A percentile compares a stretch with the other conserved stretches of the same genome.
Evolutionary conservation across 2,797 vertebrate species (phyloP).

Genomic region (Odontamblyopus rebecca): DNA sequence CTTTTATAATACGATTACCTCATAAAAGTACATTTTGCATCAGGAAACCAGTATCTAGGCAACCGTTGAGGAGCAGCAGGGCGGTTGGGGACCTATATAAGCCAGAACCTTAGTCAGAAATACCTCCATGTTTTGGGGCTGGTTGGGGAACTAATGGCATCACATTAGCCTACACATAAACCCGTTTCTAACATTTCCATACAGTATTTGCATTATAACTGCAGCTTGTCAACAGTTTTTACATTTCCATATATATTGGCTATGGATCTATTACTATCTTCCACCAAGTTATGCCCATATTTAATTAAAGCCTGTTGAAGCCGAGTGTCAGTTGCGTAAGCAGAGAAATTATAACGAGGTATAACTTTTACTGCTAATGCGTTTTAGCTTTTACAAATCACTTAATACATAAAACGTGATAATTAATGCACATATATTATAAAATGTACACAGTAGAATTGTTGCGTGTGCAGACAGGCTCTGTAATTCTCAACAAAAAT

Average conservation of each 20-base stretch:
- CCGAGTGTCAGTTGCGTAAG: background rate
- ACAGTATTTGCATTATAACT: background rate
- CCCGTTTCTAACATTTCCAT: background rate
- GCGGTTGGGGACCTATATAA: too few relatives aligned
- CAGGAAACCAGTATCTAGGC: too few relatives aligned
- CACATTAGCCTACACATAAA: too few relatives aligned
- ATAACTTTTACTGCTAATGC: background rate
- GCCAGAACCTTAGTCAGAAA: too few relatives aligned
- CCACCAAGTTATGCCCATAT: background rate
- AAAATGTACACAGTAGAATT: background rate
- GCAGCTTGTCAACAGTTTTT: background rate
- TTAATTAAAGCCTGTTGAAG: background rate
- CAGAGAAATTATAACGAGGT: background rate
- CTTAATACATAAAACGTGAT: background rate
- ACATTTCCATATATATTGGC: background rate
- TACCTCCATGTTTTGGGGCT: too few relatives aligned
- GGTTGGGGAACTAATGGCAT: too few relatives aligned
- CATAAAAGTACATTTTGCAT: too few relatives aligned
- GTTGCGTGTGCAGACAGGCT: background rate
- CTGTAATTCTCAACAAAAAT: background rate
- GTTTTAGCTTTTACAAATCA: background rate
- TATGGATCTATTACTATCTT: background rate
- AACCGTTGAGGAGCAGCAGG: too few relatives aligned
- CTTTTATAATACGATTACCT: too few relatives aligned
- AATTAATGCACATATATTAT: background rate